These are phyloP conservation scores for Leuciscus idus DNA, from an alignment of 2,113 vertebrate species.

Conservation along the genomic window DNA sequence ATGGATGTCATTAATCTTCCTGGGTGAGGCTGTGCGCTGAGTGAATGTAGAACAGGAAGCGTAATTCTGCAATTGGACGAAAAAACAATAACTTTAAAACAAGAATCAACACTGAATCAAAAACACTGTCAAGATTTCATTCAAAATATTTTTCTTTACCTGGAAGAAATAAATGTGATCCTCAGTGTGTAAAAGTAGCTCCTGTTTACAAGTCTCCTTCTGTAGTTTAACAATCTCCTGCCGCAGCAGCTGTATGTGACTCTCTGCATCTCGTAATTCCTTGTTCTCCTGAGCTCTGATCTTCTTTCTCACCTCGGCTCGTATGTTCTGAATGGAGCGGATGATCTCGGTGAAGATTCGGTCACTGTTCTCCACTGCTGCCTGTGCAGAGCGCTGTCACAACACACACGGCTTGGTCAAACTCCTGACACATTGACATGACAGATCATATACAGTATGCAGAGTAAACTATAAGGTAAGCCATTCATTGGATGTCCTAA, in stretches of 20 bases:
- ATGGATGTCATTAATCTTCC: background rate
- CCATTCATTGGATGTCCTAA: too few species aligned
- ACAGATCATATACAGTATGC: too few species aligned
- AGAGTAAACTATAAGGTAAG: too few species aligned
- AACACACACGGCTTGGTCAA: background rate
- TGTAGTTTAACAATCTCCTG: conserved; percentile 67
- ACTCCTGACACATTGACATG: background rate
- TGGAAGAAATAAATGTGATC: background rate
- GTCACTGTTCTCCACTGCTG: conserved; percentile 65
- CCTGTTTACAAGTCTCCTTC: conserved; percentile 65
- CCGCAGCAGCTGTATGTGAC: conserved; percentile 67
- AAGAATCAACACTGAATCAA: background rate
- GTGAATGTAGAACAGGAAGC: background rate
- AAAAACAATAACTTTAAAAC: background rate
- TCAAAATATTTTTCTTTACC: background rate
- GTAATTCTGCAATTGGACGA: background rate
- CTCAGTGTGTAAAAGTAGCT: conserved; percentile 64
- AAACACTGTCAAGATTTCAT: background rate
- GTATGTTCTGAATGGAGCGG: conserved; percentile 68
- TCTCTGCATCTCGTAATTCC: conserved; percentile 51
- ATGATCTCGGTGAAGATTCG: conserved; percentile 68
- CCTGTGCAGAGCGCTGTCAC: conserved; percentile 67
- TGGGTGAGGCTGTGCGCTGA: background rate
- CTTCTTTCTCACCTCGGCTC: conserved; percentile 69
- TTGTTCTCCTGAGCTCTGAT: conserved; percentile 72